Evolutionary conservation across 1,140 invertebrate genomes (phyloP), one percentile per base, ranked within the genome.

Genomic region (Hycleus cichorii): DNA sequence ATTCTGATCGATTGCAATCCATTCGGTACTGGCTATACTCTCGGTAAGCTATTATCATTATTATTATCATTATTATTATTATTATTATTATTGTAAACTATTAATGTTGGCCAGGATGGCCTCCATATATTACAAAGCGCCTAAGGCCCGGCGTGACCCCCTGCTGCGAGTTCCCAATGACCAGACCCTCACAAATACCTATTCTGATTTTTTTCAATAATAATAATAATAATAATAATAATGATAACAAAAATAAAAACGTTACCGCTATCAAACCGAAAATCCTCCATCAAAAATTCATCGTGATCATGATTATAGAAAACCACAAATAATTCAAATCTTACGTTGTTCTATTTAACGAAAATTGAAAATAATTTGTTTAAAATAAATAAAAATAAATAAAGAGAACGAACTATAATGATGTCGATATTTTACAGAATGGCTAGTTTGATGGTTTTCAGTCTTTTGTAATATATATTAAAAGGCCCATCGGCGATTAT

Each of bases 91-190:
- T 59, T 59, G 59, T 60, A 47, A 46, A 55, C 53, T 56, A 53
- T 53, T 53, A 53, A 53, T 42, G 51, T 53, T 53, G 51, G 50
- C 44, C 62, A 49, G 62, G 12, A 55, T 44, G 58, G 59, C 55
- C 47, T 48, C 57, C 63, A 64, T 67, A 67, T 67, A 65, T 68
- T 64, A 62, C 64, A 50, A 54, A 58, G 57, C 47, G 66, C 64
- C 66, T 44, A 25, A 52, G 63, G 63, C 61, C 24, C 50, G 62
- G 58, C 60, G 54, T 42, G 66, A 49, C 45, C 64, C 60, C 64
- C 64, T 49, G 66, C 63, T 63, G 66, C 27, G 66, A 57, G 57
- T 58, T 60, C 60, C 62, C 59, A 65, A 64, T 65, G 64, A 63
- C 66, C 59, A 60, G 53, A 52, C 58, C 50, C 40, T 60, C 52